These are phyloP conservation scores for Cerastis rubricosa DNA, from an alignment of 2,888 invertebrate genomes.

Conservation along the genomic window DNA sequence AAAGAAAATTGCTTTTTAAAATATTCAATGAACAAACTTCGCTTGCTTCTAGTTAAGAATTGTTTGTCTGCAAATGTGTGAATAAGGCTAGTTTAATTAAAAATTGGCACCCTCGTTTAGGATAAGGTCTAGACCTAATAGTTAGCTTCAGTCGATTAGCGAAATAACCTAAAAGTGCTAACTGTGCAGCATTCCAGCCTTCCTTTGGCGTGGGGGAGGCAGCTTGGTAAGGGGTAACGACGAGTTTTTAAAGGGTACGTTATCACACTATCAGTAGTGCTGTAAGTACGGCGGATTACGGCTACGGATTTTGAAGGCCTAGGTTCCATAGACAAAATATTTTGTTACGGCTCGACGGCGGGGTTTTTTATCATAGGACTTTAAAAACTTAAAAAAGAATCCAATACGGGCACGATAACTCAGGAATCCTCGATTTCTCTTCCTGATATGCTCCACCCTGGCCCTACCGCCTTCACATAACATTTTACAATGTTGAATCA, in stretches of 20 bases:
- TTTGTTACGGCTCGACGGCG: too few species aligned
- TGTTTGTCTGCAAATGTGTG: constrained; percentile 51
- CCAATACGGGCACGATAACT: not conserved
- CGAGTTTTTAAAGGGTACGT: constrained; percentile 7
- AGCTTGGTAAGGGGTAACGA: not conserved
- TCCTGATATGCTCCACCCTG: not conserved
- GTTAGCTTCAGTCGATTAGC: constrained; percentile 50
- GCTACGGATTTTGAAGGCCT: not conserved
- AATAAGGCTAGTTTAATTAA: constrained; percentile 60
- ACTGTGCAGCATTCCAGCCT: constrained; percentile 34
- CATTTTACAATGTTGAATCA: not conserved
- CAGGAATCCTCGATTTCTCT: not conserved
- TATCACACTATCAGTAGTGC: not conserved
- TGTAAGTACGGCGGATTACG: too few species aligned
- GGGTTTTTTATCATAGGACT: not conserved
- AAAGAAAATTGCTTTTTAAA: constrained; percentile 57
- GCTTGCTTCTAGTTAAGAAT: constrained; percentile 28
- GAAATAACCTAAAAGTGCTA: constrained; percentile 54
- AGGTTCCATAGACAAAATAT: not conserved
- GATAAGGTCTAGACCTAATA: constrained; percentile 53
- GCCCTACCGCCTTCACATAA: not conserved
- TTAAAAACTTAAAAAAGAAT: not conserved
- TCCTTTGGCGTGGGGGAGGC: constrained; percentile 48
- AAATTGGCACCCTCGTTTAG: constrained; percentile 49
- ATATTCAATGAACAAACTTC: constrained; percentile 44